Evolutionary conservation across 2,797 vertebrate species (phyloP).

Genomic region (Anguilla marmorata): DNA sequence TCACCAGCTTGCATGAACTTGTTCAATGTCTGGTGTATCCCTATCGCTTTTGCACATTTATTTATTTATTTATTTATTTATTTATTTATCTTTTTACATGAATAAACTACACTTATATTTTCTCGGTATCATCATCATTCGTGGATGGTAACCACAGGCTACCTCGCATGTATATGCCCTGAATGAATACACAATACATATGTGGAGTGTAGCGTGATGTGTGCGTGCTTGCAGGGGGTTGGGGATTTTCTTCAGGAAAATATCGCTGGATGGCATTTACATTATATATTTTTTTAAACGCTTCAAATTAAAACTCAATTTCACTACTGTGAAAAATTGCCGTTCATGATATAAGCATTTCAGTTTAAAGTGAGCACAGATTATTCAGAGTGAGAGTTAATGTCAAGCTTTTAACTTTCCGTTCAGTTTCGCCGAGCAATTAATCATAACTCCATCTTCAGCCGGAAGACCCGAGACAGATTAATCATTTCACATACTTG

Average conservation of each 20-base stretch:
- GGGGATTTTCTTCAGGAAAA: neutral
- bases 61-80: too few relatives aligned
- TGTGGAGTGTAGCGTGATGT: neutral
- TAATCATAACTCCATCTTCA: constrained; percentile 54
- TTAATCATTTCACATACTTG: constrained; percentile 69
- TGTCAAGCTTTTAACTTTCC: constrained; percentile 45
- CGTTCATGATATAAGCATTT: constrained; percentile 46
- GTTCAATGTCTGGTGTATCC: too few relatives aligned
- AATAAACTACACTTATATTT: too few relatives aligned
- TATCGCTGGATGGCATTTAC: neutral
- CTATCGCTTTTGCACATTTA: too few relatives aligned
- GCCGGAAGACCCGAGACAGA: constrained; percentile 58
- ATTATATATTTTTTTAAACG: neutral
- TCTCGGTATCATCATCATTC: too few relatives aligned
- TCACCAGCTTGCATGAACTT: too few relatives aligned
- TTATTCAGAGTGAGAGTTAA: constrained; percentile 39
- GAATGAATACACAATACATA: neutral
- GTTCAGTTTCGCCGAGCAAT: constrained; percentile 45
- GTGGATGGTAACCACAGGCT: too few relatives aligned
- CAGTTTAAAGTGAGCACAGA: constrained; percentile 36
- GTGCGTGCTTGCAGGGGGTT: neutral
- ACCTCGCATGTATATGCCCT: neutral
- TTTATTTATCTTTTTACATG: too few relatives aligned
- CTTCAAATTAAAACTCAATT: constrained; percentile 40
- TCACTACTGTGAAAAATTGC: constrained; percentile 41